phyloP scores from a whole-genome alignment of 1,140 invertebrate genomes.

The Muscidifurax raptorellus region DNA sequence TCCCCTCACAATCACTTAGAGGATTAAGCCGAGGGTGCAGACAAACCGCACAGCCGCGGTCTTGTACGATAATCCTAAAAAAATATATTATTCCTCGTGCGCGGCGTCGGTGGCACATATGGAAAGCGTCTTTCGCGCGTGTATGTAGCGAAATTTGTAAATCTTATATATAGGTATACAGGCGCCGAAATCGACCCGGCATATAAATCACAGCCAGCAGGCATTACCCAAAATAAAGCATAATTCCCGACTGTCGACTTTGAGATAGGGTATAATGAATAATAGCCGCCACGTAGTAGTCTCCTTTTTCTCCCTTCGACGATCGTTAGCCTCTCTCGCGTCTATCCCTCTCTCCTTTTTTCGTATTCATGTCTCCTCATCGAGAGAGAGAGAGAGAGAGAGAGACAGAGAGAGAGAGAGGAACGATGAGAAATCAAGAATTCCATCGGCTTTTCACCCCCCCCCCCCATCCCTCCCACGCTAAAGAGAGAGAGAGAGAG shows the following conservation, averaged over 20 bases:
- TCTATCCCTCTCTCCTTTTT: neutral
- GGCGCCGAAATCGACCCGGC: neutral
- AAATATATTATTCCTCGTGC: neutral
- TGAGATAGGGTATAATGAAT: neutral
- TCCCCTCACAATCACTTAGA: too few relatives aligned
- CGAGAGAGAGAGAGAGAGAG: too few relatives aligned
- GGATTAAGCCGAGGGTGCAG: too few relatives aligned
- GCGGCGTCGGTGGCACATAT: too few relatives aligned
- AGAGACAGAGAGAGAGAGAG: constrained; percentile 13
- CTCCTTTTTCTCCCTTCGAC: neutral
- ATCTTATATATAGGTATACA: neutral
- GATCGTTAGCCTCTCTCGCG: neutral
- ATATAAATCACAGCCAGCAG: neutral
- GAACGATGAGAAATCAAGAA: constrained; percentile 6
- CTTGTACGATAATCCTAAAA: neutral
- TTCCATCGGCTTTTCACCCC: constrained; percentile 46
- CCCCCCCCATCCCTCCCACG: neutral
- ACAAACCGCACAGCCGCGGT: too few relatives aligned
- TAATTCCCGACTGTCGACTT: neutral
- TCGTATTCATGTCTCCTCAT: neutral
- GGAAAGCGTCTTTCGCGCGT: too few relatives aligned
- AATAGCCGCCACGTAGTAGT: neutral
- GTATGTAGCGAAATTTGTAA: neutral
- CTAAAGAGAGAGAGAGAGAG: neutral
- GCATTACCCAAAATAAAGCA: neutral